Base-by-base conservation (phyloP, 2,797 vertebrate species). In the Amazonetta brasiliensis region DNA sequence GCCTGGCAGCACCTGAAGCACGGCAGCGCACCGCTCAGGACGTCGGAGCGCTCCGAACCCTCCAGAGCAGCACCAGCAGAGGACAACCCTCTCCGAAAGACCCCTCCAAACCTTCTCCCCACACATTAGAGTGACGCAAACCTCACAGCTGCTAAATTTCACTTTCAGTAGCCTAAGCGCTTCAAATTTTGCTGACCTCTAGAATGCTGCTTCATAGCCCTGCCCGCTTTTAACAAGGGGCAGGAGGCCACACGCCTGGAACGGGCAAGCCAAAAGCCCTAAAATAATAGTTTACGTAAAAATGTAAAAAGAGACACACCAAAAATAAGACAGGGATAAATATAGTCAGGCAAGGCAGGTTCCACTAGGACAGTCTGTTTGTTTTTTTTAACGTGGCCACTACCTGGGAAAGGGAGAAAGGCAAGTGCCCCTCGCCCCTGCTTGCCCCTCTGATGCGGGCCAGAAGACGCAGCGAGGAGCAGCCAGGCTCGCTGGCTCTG, bases 291-390 rank as follows among this genome's bases (percentile, higher is more conserved):
- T 62, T 95, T 80, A 69, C 87, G 90, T 90, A 82, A 81, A 94
- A 93, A 92, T 2, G 22, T 89, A 80, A 54, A 92, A 95, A 89
- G 90, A 94, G 74, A 96, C 95, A 96, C 87, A 86, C 55, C 74
- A 92, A 96, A 97, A 95, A 74, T 50, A 95, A 95, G 85, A 95
- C 55, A 64, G 73, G 93, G 94, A 92, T 96, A 93, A 96, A 96
- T 87, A 89, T 37, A 52, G 60, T 79, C 0, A 14, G 94, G 76
- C 85, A 95, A 95, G 94, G 94, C 92, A 71, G 89, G 71, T 80
- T 95, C 84, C 95, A 96, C 91, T 89, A 92, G 86, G 82, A 94
- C 78, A 95, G 69, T 85, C 74, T 92, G 75, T 78, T 72, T 94
- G 72, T 79, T 78, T 50, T 84, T 83, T 89, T 87, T 69, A 90